phyloP scores from a whole-genome alignment of 23 tunicate species.

The Halocynthia aurantium region DNA sequence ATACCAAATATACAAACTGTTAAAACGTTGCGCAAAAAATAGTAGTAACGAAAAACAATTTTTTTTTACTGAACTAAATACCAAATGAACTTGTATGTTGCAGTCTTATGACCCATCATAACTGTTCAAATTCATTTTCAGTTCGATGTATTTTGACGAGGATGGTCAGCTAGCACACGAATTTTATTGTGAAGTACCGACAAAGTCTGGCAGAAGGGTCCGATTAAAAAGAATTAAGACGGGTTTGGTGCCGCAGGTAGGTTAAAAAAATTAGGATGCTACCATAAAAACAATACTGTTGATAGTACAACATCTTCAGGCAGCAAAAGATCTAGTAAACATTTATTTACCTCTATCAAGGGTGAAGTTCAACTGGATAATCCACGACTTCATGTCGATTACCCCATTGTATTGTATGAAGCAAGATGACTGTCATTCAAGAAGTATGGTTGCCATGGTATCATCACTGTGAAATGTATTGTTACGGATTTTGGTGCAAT shows the following conservation, averaged over 20 bases:
- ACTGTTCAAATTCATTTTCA: conserved; percentile 12
- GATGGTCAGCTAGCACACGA: conserved; percentile 95
- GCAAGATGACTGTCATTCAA: conserved; percentile 22
- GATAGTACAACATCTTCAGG: too few relatives aligned
- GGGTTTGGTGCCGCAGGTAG: conserved; percentile 29
- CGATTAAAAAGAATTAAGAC: conserved; percentile 10
- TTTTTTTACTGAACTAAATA: not conserved
- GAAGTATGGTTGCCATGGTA: too few relatives aligned
- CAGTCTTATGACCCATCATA: too few relatives aligned
- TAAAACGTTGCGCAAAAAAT: not conserved
- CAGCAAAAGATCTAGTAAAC: too few relatives aligned
- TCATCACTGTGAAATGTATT: too few relatives aligned
- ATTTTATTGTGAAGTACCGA: conserved; percentile 58
- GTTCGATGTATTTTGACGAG: conserved; percentile 90
- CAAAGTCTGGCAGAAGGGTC: conserved; percentile 14
- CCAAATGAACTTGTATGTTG: too few relatives aligned
- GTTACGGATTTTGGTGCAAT: too few relatives aligned
- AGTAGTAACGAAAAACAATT: not conserved
- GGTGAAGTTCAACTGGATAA: conserved; percentile 66
- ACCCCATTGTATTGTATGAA: conserved; percentile 75
- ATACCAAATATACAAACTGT: not conserved
- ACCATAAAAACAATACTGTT: too few relatives aligned
- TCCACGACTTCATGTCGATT: conserved; percentile 60
- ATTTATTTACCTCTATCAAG: conserved; percentile 12
- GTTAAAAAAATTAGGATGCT: too few relatives aligned